These are phyloP conservation scores for Catagonus wagneri DNA, from an alignment of 2,113 vertebrate genomes.

Conservation along the genomic window DNA sequence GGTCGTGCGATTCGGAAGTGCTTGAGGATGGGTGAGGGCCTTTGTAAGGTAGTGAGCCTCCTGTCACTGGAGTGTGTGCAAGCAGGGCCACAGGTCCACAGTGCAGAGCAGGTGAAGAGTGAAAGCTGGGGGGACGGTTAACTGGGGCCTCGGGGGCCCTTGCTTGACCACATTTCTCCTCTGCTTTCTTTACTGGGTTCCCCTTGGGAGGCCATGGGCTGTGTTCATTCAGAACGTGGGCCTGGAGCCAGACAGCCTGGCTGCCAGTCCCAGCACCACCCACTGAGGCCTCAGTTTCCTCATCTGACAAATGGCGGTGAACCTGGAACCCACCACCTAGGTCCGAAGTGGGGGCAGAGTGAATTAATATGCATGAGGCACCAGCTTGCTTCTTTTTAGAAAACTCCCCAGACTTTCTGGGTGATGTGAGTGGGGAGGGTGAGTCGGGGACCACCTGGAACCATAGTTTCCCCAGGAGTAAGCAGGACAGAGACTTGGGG, in stretches of 20 bases:
- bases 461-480: background rate
- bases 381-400: background rate
- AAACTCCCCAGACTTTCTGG: background rate
- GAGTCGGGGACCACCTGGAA: background rate
- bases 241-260: background rate
- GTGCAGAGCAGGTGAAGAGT: background rate
- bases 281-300: background rate
- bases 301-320: background rate
- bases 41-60: background rate
- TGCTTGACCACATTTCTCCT: accelerated
- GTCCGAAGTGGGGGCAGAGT: background rate
- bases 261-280: background rate
- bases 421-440: background rate
- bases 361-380: background rate
- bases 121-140: background rate
- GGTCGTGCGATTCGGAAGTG: background rate
- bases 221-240: background rate
- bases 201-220: background rate
- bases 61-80: accelerated
- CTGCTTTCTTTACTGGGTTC: background rate
- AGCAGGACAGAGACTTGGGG: background rate
- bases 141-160: background rate
- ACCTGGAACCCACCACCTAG: background rate
- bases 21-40: background rate
- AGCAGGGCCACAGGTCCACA: too few relatives aligned